Base-by-base conservation (phyloP, 2,888 invertebrate genomes). In the Drosophila cognata region DNA sequence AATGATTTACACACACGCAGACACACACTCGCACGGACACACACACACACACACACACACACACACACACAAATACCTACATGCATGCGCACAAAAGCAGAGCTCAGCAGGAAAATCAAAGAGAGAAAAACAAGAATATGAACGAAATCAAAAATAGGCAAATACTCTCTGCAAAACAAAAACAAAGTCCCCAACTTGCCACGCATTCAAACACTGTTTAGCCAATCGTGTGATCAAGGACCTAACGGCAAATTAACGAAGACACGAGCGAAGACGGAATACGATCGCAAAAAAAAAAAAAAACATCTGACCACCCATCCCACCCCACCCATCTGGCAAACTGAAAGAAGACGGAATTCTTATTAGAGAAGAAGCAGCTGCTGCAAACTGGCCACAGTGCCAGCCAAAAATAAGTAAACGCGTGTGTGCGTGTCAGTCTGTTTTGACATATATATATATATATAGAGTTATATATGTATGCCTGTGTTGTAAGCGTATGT, bases 371-470 rank as follows among this genome's bases (percentile, higher is more conserved):
- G 36, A 55, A 67, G 69, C n/a, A 28, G 25, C 46, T 21, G 25
- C 28, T 35, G 13, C 59, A n/a, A 38, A 48, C 56, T 56, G 36
- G 28, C 10, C 52, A 65, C 60, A 74, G 60, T 77, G 65, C 25
- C 66, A 57, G 68, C 57, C 57, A 77, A 71, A 61, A 63, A 51
- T 60, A 70, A 31, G 55, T 67, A 52, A 77, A 73, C 64, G 55
- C 63, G 48, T 77, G 41, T 56, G 64, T 66, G 61, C 68, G 46
- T 59, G 79, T 79, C 79, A 79, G 79, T 79, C 79, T 81, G 82
- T 81, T 81, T 55, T 55, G 4, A 21, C 21, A 29, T 21, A 35
- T 21, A 50, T 56, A 65, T 61, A 38, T 63, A 52, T 76, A 52
- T 56, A 55, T 60, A 62, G 13, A 21, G 13, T 43, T 13, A 16